Base-by-base conservation (phyloP, 2,797 vertebrate species). In the Gallinago nigripennis region DNA sequence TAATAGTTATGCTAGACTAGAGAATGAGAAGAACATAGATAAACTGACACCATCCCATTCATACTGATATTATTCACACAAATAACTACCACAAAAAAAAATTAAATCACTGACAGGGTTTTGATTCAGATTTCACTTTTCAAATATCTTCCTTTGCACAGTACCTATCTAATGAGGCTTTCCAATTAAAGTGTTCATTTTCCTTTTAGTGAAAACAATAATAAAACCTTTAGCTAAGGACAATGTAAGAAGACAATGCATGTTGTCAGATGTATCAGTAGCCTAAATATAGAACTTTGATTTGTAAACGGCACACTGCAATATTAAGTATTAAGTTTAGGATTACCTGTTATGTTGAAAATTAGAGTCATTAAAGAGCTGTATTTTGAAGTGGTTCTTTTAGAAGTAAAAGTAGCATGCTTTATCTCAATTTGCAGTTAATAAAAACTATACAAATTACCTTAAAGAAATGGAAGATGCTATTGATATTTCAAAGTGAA, bases 91-190 rank as follows among this genome's bases (percentile, higher is more conserved):
- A 85, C 12, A 15, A 79, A 76, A 69, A 69, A 41, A 16, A 28
- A 1, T 13, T 30, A 48, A 54, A 43, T 12, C 1, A 2, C 21
- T 5, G 1, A 27, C 14, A 31, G 4, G 33, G 21, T 30, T 87
- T 51, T 63, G 50, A 76, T 28, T 69, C 30, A 41, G 17, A 65
- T 65, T 57, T 89, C 58, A 83, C 28, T 51, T 87, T 76, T 11
- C 33, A 82, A 14, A 39, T 9, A 43, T 3, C 23, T 69, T 77
- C 4, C 54, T 35, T 58, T 58, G 8, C 46, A 82, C 7, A 31
- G 43, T 35, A 79, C 14, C 27, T 35, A 20, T 31, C 27, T 51
- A 35, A 65, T 16, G 7, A 83, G 31, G 31, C 8, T 41, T 86
- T 87, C n/a, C 20, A 77, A 27, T 0, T 64, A 2, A 82, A 77